Base-by-base conservation (phyloP, 2,113 vertebrate species). In the Heterotis niloticus region DNA sequence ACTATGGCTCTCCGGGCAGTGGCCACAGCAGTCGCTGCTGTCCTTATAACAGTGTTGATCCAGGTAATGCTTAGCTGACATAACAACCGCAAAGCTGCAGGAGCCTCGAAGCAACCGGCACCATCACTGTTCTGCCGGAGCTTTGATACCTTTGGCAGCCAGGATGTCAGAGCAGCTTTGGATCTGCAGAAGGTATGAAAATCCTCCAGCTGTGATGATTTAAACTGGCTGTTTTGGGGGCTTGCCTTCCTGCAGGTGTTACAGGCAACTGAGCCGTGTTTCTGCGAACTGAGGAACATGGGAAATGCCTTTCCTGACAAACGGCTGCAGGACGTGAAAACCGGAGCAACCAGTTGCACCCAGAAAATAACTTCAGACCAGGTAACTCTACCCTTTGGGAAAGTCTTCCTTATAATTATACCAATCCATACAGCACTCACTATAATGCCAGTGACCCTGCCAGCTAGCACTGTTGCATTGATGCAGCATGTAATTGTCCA, bases 221-320 rank as follows among this genome's bases (percentile, higher is more conserved):
- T 69, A 29, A 14, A 10, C 44, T 5, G 5, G 18, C 20, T 23
- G 10, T 54, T 13, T 23, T 23, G 44, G n/a, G 44, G 44, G 13
- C 20, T 24, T 56, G 34, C 54, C 10, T 20, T 73, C 1, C 16
- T 73, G 10, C 52, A 73, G 70, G 70, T 73, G 51, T 59, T 13
- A 64, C 12, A 44, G 16, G 29, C 18, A 51, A 1, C 34, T 51
- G 34, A 51, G 14, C 7, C 0, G 12, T 93, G 92, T 80, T 18
- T 57, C 14, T 93, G 92, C 86, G 87, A 92, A 54, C 26, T 93
- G 44, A 80, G 23, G 0, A 86, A 75, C 70, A 54, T 79, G 5
- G 84, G 81, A 24, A 68, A 77, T 20, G 4, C 70, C 0, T 92
- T 93, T 26, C 91, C 92, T 66, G 65, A 76, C 5, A 78, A 84